These are phyloP conservation scores for Lasioglossum morio DNA, from an alignment of 2,888 invertebrate species.

Conservation along the genomic window DNA sequence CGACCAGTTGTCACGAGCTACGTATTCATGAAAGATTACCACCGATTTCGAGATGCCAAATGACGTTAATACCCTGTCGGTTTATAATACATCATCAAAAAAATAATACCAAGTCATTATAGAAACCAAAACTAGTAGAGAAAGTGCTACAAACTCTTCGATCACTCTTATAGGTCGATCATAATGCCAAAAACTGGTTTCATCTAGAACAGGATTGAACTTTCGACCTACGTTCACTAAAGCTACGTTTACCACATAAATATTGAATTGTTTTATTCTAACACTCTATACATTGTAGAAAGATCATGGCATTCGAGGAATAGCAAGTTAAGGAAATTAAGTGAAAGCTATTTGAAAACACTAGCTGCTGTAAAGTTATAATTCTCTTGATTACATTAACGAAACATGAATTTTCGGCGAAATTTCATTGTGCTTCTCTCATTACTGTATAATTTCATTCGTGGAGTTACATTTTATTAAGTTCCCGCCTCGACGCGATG, in stretches of 20 bases:
- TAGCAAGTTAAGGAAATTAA: neutral
- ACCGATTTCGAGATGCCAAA: slow-evolving; percentile 18
- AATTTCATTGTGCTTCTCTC: neutral
- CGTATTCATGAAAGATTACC: slow-evolving; percentile 38
- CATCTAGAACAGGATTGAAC: too few relatives aligned
- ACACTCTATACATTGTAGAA: neutral
- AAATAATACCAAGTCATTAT: neutral
- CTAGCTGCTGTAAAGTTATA: neutral
- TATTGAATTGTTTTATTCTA: neutral
- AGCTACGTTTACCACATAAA: neutral
- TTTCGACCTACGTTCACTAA: neutral
- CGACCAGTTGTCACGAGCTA: slow-evolving; percentile 67
- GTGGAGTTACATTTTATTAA: neutral
- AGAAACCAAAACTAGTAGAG: neutral
- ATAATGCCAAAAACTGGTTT: neutral
- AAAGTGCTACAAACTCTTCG: neutral
- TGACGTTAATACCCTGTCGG: slow-evolving; percentile 16
- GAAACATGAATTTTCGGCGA: neutral
- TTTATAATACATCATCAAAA: neutral
- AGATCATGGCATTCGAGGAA: neutral
- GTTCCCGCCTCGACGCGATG: neutral
- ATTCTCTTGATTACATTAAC: neutral
- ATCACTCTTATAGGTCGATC: neutral
- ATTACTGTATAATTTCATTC: neutral
- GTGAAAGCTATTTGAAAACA: neutral